phyloP scores from a whole-genome alignment of 2,888 invertebrate genomes.

The Meliscaeva auricollis region DNA sequence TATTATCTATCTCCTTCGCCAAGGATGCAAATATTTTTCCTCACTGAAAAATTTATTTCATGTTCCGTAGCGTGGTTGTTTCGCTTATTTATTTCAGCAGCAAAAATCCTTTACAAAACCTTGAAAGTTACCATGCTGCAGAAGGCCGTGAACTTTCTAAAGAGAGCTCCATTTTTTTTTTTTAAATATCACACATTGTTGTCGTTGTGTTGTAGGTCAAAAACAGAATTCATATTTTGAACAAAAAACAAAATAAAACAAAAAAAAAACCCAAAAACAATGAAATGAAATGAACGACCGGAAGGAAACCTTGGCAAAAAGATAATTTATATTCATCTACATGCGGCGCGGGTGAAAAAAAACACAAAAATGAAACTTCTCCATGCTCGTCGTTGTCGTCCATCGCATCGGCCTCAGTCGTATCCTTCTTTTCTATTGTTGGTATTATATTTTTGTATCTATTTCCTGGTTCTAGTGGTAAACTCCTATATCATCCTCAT shows the following conservation, averaged over 20 bases:
- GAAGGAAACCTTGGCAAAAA: constrained; percentile 63
- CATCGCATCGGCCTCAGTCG: background rate
- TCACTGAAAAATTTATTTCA: constrained; percentile 57
- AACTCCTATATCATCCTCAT: background rate
- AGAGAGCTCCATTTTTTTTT: constrained; percentile 16
- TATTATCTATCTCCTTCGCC: too few species aligned
- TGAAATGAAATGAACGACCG: constrained; percentile 48
- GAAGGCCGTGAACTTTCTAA: constrained; percentile 66
- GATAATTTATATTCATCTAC: constrained; percentile 74
- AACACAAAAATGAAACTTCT: constrained; percentile 3
- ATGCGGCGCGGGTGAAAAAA: constrained; percentile 10
- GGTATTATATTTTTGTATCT: constrained; percentile 46
- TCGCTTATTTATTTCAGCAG: constrained; percentile 27
- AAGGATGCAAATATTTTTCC: constrained; percentile 62
- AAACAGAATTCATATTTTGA: constrained; percentile 37
- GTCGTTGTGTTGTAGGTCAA: constrained; percentile 55
- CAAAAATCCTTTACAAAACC: constrained; percentile 48
- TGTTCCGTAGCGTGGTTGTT: constrained; percentile 33
- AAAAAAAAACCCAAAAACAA: constrained; percentile 22
- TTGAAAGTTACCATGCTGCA: constrained; percentile 22
- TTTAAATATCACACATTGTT: constrained; percentile 54
- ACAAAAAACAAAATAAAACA: background rate
- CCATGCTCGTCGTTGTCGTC: too few species aligned
- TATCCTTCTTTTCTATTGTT: constrained; percentile 37
- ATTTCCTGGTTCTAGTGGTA: constrained; percentile 48